Evolutionary conservation across 2,113 vertebrate genomes (phyloP).

Genomic region (Emydura subglobosa): DNA sequence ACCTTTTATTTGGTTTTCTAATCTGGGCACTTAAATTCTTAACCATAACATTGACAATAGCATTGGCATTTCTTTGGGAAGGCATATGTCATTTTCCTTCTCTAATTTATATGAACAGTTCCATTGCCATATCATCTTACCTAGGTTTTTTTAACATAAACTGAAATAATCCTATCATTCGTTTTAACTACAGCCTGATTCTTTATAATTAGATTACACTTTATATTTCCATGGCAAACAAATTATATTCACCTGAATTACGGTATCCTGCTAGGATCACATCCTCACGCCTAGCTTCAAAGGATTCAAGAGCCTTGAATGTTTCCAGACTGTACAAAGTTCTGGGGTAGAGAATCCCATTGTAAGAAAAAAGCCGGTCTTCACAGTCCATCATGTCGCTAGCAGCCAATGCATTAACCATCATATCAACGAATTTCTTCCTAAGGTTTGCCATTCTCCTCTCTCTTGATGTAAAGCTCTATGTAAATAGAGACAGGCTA

Average conservation of each 20-base stretch:
- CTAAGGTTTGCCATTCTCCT: not conserved
- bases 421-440: not conserved
- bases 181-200: not conserved
- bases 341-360: slow-evolving; percentile 71
- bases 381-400: slow-evolving; percentile 14
- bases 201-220: not conserved
- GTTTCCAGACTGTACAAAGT: slow-evolving; percentile 64
- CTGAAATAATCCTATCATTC: not conserved
- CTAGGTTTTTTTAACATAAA: not conserved
- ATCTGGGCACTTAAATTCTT: not conserved
- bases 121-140: not conserved
- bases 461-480: not conserved
- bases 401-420: not conserved
- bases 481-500: too few species aligned
- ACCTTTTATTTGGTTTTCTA: not conserved
- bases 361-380: slow-evolving; percentile 73
- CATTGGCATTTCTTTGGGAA: not conserved
- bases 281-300: slow-evolving; percentile 76
- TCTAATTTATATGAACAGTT: not conserved
- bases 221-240: not conserved
- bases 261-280: slow-evolving; percentile 80
- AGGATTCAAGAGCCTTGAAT: slow-evolving; percentile 58
- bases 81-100: not conserved
- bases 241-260: slow-evolving; percentile 78
- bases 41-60: not conserved